phyloP scores from a whole-genome alignment of 2,888 invertebrate species.

The Aplocera efformata region DNA sequence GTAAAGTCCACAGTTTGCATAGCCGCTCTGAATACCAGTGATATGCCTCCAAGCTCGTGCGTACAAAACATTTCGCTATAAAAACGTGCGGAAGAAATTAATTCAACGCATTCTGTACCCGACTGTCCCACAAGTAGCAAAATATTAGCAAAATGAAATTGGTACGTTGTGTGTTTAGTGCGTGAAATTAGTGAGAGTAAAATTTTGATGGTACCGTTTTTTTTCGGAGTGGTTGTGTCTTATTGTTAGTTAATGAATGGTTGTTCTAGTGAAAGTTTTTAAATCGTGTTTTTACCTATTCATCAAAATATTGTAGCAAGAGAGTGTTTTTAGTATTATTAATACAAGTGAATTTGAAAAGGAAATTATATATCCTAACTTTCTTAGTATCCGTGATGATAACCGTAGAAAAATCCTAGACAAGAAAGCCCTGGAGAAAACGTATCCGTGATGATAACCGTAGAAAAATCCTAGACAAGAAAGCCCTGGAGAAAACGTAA shows the following conservation, averaged over 20 bases:
- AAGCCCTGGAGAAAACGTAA: too few species aligned
- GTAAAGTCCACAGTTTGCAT: conserved; percentile 32
- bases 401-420: too few species aligned
- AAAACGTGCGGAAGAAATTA: conserved; percentile 55
- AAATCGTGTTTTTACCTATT: too few species aligned
- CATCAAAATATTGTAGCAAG: too few species aligned
- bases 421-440: too few species aligned
- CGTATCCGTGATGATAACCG: too few species aligned
- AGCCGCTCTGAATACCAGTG: conserved; percentile 27
- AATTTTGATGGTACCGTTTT: conserved; percentile 4
- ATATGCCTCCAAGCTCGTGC: conserved; percentile 30
- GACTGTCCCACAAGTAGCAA: conserved; percentile 45
- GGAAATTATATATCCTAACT: too few species aligned
- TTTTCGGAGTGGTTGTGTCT: neutral
- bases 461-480: too few species aligned
- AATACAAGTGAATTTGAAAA: too few species aligned
- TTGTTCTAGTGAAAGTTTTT: too few species aligned
- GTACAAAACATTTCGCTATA: conserved; percentile 55
- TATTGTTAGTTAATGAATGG: neutral
- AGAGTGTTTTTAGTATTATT: too few species aligned
- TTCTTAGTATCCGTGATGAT: too few species aligned
- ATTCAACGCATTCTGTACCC: conserved; percentile 32
- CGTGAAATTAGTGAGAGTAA: conserved; percentile 16
- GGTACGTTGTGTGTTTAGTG: conserved; percentile 48
- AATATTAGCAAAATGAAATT: conserved; percentile 54